Evolutionary conservation across 2,113 vertebrate genomes (phyloP).

Genomic region (Poecilia latipinna): DNA sequence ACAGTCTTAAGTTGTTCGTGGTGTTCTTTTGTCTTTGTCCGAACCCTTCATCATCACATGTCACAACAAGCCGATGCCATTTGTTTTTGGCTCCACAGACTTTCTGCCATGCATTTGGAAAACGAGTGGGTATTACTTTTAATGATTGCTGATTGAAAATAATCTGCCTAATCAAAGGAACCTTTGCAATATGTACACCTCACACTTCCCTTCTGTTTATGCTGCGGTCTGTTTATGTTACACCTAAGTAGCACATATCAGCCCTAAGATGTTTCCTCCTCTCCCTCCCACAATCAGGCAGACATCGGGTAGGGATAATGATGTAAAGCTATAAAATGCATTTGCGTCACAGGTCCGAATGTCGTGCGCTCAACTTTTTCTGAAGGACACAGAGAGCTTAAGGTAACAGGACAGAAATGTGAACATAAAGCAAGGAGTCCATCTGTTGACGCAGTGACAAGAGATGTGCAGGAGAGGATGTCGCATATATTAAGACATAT

Average conservation of each 20-base stretch:
- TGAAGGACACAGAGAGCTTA: slow-evolving; percentile 34
- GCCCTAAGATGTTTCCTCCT: slow-evolving; percentile 44
- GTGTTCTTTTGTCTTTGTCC: slow-evolving; percentile 18
- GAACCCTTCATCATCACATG: slow-evolving; percentile 27
- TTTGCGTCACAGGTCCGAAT: slow-evolving; percentile 32
- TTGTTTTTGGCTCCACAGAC: slow-evolving; percentile 30
- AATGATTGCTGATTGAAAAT: slow-evolving; percentile 73
- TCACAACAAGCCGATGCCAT: slow-evolving; percentile 29
- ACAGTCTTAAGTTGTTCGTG: slow-evolving; percentile 13
- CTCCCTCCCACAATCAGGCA: slow-evolving; percentile 19
- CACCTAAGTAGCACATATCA: slow-evolving; percentile 51
- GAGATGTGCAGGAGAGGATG: background rate
- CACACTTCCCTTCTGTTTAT: slow-evolving; percentile 57
- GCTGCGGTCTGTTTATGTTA: slow-evolving; percentile 66
- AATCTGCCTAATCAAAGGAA: slow-evolving; percentile 70
- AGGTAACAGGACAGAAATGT: slow-evolving; percentile 22
- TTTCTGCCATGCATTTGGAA: slow-evolving; percentile 46
- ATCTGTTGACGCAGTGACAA: slow-evolving; percentile 17
- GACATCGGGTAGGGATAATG: slow-evolving; percentile 27
- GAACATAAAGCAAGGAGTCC: slow-evolving; percentile 12
- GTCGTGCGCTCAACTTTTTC: slow-evolving; percentile 19
- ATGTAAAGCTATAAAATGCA: background rate
- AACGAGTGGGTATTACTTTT: slow-evolving; percentile 68
- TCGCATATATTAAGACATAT: too few species aligned
- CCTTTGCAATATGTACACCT: slow-evolving; percentile 66